Evolutionary conservation across 2,113 vertebrate species (phyloP).

Genomic region (Polypterus senegalus): DNA sequence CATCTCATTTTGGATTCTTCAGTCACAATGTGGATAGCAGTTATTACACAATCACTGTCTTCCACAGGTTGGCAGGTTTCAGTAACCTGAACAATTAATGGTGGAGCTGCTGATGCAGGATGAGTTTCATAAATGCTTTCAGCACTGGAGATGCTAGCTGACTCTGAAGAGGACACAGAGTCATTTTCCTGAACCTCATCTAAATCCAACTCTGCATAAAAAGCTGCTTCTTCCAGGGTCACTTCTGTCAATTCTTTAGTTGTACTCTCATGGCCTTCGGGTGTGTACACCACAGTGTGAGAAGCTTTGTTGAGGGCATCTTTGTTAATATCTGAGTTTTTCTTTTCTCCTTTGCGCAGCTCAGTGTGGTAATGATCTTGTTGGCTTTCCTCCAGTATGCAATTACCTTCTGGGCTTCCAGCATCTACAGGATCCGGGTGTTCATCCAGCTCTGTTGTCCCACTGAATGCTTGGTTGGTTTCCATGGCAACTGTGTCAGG

Average conservation of each 20-base stretch:
- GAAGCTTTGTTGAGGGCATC: constrained; percentile 17
- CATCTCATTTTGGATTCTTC: too few species aligned
- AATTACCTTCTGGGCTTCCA: constrained; percentile 31
- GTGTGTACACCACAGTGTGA: constrained; percentile 13
- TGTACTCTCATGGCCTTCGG: constrained; percentile 11
- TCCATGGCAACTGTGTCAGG: constrained; percentile 49
- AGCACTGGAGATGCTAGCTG: constrained; percentile 45
- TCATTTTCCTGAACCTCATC: constrained; percentile 46
- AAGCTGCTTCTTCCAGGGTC: constrained; percentile 26
- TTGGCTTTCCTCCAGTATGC: constrained; percentile 23
- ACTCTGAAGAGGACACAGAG: constrained; percentile 42
- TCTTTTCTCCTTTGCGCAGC: constrained; percentile 15
- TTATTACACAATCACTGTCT: too few species aligned
- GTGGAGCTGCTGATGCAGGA: neutral
- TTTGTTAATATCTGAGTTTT: constrained; percentile 14
- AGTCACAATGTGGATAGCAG: too few species aligned
- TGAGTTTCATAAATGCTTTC: constrained; percentile 46
- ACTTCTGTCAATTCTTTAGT: constrained; percentile 8
- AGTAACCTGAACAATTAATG: too few species aligned
- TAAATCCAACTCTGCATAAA: constrained; percentile 25
- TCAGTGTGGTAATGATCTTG: constrained; percentile 22
- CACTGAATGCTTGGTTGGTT: constrained; percentile 43
- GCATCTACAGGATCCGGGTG: constrained; percentile 33
- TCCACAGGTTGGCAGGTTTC: too few species aligned
- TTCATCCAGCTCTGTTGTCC: constrained; percentile 27